Evolutionary conservation across 2,888 invertebrate species (phyloP), one percentile per base, ranked within the genome.

Genomic region (Ligdia adustata): DNA sequence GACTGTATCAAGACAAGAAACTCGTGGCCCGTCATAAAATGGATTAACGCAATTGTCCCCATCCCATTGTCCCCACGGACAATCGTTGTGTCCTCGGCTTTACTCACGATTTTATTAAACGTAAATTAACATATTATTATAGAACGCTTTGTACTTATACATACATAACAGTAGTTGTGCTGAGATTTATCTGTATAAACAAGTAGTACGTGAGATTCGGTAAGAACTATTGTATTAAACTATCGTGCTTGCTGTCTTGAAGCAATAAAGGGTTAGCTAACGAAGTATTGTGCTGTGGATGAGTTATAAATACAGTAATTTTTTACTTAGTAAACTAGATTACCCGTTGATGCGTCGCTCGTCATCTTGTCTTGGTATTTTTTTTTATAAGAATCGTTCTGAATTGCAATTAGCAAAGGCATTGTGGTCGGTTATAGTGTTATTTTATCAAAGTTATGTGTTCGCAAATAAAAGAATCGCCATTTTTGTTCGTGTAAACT

Each of bases 101-200:
- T 57, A 74, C 66, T 75, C 72, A 79, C 71, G 72, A 81, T 84
- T 55, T 84, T 75, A 87, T 87, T 83, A 84, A 87, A 86, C 82
- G 80, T 81, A 82, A 86, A 88, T 89, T 89, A 89, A 86, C 86
- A 88, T 89, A 86, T 83, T 82, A 85, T 78, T 78, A 74, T 79
- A 37, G 11, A 26, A 16, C 16, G 37, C 27, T 37, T 37, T 37
- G 18, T 27, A 16, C 11, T 0, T n/a, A 4, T 12, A 0, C 4
- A 4, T 77, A n/a, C 72, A 74, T 75, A 57, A 53, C 69, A 52
- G 72, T 83, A 82, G 79, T 83, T 67, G 65, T 62, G 64, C 70
- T 73, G 68, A 86, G 86, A 87, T 87, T 87, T 87, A 87, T 85
- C 73, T 79, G 76, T 79, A 81, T 88, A 85, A 86, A 88, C 87